These are phyloP conservation scores for Lasioglossum malachurum DNA, from an alignment of 2,888 invertebrate species.

Conservation along the genomic window DNA sequence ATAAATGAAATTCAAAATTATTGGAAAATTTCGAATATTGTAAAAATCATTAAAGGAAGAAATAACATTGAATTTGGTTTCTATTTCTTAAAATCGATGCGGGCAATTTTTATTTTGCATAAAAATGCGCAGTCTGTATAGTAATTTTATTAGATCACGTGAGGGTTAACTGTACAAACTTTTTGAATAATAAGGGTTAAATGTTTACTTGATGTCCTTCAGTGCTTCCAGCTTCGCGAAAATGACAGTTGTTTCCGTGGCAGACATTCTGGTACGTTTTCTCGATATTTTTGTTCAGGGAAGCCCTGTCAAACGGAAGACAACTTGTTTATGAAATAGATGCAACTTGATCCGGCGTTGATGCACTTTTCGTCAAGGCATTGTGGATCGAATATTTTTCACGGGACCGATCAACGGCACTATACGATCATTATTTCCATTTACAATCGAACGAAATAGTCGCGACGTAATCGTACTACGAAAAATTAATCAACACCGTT, in stretches of 20 bases:
- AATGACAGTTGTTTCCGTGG: constrained; percentile 93
- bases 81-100: too few species aligned
- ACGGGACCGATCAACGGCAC: neutral
- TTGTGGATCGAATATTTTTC: constrained; percentile 18
- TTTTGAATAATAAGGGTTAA: neutral
- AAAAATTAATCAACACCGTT: constrained; percentile 49
- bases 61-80: too few species aligned
- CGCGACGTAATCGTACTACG: constrained; percentile 16
- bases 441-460: constrained; percentile 1
- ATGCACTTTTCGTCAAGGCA: constrained; percentile 48
- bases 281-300: constrained; percentile 29
- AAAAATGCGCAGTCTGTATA: too few species aligned
- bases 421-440: constrained; percentile 25
- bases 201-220: constrained; percentile 95
- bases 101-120: too few species aligned
- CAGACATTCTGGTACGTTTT: constrained; percentile 87
- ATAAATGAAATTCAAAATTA: too few species aligned
- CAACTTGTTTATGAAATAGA: constrained; percentile 41
- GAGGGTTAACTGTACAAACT: neutral
- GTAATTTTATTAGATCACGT: neutral
- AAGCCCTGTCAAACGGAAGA: constrained; percentile 26
- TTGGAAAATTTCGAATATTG: too few species aligned
- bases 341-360: neutral
- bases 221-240: constrained; percentile 97
- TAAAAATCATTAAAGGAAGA: too few species aligned